Evolutionary conservation across 2,113 vertebrate genomes (phyloP).

Genomic region (Calidris pugnax): DNA sequence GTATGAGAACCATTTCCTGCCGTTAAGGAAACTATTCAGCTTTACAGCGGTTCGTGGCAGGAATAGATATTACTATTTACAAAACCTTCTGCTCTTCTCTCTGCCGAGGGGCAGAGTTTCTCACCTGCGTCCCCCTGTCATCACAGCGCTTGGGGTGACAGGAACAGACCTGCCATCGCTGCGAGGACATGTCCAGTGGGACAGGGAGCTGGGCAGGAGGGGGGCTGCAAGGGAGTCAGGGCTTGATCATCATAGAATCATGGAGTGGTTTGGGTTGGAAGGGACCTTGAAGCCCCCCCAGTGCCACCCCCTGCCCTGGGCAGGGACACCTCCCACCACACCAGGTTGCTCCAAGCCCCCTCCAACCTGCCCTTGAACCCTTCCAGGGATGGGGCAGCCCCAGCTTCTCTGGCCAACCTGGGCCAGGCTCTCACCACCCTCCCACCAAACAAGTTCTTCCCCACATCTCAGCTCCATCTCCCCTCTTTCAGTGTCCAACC

Average conservation of each 20-base stretch:
- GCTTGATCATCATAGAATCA: not conserved
- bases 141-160: accelerated
- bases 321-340: not conserved
- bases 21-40: constrained; percentile 18
- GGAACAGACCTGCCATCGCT: not conserved
- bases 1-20: constrained; percentile 74
- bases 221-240: not conserved
- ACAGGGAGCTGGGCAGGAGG: not conserved
- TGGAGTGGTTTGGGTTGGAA: not conserved
- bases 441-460: not conserved
- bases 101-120: not conserved
- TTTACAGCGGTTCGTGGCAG: not conserved
- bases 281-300: not conserved
- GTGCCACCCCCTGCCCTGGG: not conserved
- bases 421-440: not conserved
- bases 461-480: not conserved
- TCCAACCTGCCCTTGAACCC: not conserved
- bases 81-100: not conserved
- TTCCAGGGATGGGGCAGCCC: not conserved
- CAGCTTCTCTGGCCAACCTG: not conserved
- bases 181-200: not conserved
- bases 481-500: not conserved
- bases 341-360: not conserved
- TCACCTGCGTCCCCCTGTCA: not conserved
- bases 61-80: not conserved